phyloP scores from a whole-genome alignment of 2,797 vertebrate species.

The Yasuhikotakia modesta region DNA sequence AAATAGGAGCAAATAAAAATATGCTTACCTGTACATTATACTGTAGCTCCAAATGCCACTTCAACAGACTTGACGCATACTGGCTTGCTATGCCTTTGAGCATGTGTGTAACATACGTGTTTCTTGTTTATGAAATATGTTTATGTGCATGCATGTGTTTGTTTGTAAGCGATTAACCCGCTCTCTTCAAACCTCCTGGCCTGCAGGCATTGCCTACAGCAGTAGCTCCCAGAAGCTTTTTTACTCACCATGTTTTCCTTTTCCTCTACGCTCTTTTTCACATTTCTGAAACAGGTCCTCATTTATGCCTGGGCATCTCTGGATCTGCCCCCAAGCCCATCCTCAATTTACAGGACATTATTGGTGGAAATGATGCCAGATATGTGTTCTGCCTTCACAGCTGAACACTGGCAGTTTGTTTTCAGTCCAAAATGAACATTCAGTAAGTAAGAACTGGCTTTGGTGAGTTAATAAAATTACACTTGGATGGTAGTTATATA shows the following conservation, averaged over 20 bases:
- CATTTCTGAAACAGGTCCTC: background rate
- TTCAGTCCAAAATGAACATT: background rate
- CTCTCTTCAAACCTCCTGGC: constrained; percentile 59
- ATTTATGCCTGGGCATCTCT: constrained; percentile 23
- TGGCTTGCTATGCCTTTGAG: constrained; percentile 7
- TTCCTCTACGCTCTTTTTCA: constrained; percentile 24
- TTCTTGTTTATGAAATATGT: background rate
- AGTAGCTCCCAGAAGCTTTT: constrained; percentile 32
- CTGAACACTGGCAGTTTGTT: background rate
- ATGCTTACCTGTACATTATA: constrained; percentile 7
- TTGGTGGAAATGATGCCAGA: background rate
- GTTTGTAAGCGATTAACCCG: constrained; percentile 39
- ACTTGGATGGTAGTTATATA: background rate
- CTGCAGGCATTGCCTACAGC: constrained; percentile 68
- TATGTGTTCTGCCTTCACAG: background rate
- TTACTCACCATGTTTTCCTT: constrained; percentile 9
- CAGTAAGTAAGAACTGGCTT: background rate
- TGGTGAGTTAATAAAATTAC: background rate
- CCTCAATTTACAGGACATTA: constrained; percentile 10
- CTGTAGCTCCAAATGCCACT: constrained; percentile 11
- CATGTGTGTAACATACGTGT: constrained; percentile 10
- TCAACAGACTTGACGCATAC: constrained; percentile 5
- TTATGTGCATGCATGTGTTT: constrained; percentile 18
- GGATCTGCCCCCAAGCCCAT: constrained; percentile 15
- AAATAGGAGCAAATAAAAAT: background rate